These are phyloP conservation scores for Zoroaster sp. DNA, from an alignment of 53 echinoderm and acorn worm species.

Conservation along the genomic window DNA sequence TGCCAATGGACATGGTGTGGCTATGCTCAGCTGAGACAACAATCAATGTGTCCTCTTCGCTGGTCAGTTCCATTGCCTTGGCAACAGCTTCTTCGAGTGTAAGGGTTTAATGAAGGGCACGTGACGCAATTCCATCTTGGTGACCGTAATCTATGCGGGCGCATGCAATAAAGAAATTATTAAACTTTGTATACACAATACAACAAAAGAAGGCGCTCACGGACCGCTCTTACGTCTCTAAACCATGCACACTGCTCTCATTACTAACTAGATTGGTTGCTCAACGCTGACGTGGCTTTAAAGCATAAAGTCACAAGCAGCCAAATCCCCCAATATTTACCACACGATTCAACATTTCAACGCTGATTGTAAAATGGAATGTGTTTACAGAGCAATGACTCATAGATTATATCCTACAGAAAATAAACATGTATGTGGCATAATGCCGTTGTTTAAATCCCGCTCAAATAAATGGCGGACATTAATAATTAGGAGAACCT, in stretches of 20 bases:
- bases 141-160: slow-evolving; percentile 71
- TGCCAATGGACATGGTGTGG: slow-evolving; percentile 65
- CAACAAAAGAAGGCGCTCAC: neutral
- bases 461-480: neutral
- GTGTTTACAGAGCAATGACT: neutral
- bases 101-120: slow-evolving; percentile 49
- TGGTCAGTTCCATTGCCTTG: slow-evolving; percentile 47
- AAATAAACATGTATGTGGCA: too few relatives aligned
- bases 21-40: slow-evolving; percentile 72
- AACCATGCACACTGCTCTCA: neutral
- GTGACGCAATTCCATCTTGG: slow-evolving; percentile 32
- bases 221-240: neutral
- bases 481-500: too few relatives aligned
- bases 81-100: slow-evolving; percentile 60
- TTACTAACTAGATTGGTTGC: neutral
- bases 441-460: neutral
- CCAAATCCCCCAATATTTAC: neutral
- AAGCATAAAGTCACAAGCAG: neutral
- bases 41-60: slow-evolving; percentile 55
- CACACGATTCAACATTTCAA: neutral
- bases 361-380: neutral
- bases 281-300: neutral
- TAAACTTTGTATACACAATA: too few relatives aligned
- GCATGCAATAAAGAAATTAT: neutral
- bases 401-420: neutral